Evolutionary conservation across 2,888 invertebrate genomes (phyloP), one percentile per base, ranked within the genome.

Genomic region (Hemithea aestivaria): DNA sequence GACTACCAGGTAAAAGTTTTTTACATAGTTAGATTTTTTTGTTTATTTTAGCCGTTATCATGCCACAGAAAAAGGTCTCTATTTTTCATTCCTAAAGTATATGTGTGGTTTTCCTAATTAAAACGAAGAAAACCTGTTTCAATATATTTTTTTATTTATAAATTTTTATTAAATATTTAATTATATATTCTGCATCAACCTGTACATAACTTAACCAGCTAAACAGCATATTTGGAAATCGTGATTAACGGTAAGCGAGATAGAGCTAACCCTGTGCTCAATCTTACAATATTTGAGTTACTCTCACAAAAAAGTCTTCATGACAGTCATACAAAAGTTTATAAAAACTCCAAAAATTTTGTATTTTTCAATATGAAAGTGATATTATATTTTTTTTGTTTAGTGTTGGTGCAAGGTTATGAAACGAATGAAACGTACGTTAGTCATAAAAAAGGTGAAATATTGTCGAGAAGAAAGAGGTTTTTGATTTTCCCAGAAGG

Each of bases 401-500:
- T 16, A 27, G 50, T 48, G 33, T 33, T 16, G 22, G 50, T 48
- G 33, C 2, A 36, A n/a, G 16, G 46, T 26, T 25, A 36, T 30
- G 32, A 54, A 21, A 10, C 39, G 2, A 58, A 62, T 47, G 29
- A 40, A 20, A 66, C 57, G 0, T 36, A 33, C 44, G 48, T 42
- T 31, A 24, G 28, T 22, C 27, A 48, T 7, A 39, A 49, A n/a
- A 60, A 50, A 40, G 67, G 57, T 60, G 55, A 61, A 48, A 40
- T 83, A 24, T 64, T 89, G 33, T 89, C 89, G 1, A 73, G 90
- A 45, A 78, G 76, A 40, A 90, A 89, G 57, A 75, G 90, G 46
- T 90, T 90, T 58, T 56, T 90, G 30, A 72, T 90, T 48, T 90
- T 90, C 63, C 88, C 90, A 1, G 89, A 89, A 73, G 90, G 90